These are phyloP conservation scores for Zeuzera pyrina DNA, from an alignment of 2,888 invertebrate genomes.

Conservation along the genomic window DNA sequence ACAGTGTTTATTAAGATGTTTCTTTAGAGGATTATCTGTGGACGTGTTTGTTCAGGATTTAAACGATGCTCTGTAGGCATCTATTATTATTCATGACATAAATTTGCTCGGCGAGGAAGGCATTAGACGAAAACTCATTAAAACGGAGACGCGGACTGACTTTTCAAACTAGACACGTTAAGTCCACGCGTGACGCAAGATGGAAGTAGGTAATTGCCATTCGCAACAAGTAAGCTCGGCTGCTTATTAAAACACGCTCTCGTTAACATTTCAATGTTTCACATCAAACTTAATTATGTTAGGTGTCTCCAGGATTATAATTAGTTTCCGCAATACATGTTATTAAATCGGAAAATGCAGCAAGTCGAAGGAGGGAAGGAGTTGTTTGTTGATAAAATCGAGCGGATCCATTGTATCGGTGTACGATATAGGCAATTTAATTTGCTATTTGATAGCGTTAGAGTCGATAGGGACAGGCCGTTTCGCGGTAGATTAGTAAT, in stretches of 20 bases:
- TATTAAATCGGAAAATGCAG: not conserved
- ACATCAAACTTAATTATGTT: conserved; percentile 12
- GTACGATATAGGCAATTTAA: conserved; percentile 40
- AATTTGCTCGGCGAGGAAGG: conserved; percentile 65
- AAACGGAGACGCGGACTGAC: conserved; percentile 66
- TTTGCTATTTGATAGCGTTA: conserved; percentile 58
- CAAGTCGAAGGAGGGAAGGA: not conserved
- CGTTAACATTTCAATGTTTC: conserved; percentile 38
- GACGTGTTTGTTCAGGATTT: conserved; percentile 61
- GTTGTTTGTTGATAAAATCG: conserved; percentile 14
- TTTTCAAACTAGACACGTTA: conserved; percentile 71
- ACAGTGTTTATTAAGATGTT: conserved; percentile 56
- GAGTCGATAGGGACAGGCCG: conserved; percentile 55
- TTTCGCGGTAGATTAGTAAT: conserved; percentile 56
- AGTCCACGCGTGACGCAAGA: conserved; percentile 65
- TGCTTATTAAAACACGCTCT: conserved; percentile 59
- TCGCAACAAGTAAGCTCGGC: conserved; percentile 47
- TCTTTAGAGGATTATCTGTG: conserved; percentile 48
- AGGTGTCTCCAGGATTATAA: conserved; percentile 5
- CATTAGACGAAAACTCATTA: conserved; percentile 72
- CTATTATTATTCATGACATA: conserved; percentile 71
- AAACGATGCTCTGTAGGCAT: conserved; percentile 56
- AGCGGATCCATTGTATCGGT: conserved; percentile 31
- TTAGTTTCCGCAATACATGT: conserved; percentile 4
- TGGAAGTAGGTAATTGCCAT: conserved; percentile 58